Percentiles rank a stretch among this genome's conserved stretches.
These are phyloP conservation scores for Nemotelus pantherinus DNA, from an alignment of 2,888 invertebrate species.

Conservation along the genomic window DNA sequence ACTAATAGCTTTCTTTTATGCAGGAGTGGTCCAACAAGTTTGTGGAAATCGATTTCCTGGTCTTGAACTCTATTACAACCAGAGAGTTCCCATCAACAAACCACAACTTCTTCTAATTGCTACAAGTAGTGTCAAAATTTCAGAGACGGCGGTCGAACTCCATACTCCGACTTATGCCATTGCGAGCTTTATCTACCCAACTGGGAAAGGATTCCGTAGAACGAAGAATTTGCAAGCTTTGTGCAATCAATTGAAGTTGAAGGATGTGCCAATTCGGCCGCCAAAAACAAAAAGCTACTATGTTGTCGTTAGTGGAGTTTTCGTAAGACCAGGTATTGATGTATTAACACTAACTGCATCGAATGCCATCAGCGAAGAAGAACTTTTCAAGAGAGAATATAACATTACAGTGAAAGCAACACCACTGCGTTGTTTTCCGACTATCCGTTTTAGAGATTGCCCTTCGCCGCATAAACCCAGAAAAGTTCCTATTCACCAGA, in stretches of 20 bases:
- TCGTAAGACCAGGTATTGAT: constrained; percentile 15
- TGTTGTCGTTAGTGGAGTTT: not conserved
- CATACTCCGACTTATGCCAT: constrained; percentile 32
- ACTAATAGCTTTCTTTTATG: not conserved
- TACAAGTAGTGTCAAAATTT: not conserved
- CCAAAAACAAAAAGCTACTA: constrained; percentile 41
- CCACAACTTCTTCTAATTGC: constrained; percentile 37
- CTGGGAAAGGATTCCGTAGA: constrained; percentile 16
- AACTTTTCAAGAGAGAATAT: constrained; percentile 21
- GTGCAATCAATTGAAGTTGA: constrained; percentile 25
- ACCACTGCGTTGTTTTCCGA: constrained; percentile 39
- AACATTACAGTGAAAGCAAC: not conserved
- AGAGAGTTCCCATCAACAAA: constrained; percentile 9
- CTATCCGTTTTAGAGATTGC: constrained; percentile 32
- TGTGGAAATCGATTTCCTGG: constrained; percentile 18
- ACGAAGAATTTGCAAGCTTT: constrained; percentile 29
- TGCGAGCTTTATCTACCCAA: constrained; percentile 38
- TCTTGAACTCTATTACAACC: constrained; percentile 43
- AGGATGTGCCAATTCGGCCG: constrained; percentile 8
- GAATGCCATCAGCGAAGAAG: constrained; percentile 19
- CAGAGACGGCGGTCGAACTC: constrained; percentile 29
- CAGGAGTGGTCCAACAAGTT: not conserved
- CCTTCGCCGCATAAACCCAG: constrained; percentile 22
- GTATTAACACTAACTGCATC: constrained; percentile 26
- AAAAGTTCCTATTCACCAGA: constrained; percentile 27